phyloP scores from a whole-genome alignment of 2,797 vertebrate genomes.

The Notamacropus eugenii region DNA sequence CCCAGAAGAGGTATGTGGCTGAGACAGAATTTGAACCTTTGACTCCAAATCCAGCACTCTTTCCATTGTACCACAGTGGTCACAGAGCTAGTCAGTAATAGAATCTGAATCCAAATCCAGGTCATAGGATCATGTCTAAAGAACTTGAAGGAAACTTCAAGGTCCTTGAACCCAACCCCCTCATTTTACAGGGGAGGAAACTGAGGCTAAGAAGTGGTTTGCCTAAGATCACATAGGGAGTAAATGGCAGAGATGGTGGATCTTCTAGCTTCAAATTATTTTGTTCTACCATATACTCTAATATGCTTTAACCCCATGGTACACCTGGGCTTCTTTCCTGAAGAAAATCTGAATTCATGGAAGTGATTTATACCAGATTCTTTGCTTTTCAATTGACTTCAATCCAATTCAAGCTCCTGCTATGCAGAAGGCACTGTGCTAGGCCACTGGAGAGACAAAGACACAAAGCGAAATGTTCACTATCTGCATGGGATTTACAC shows the following conservation, averaged over 20 bases:
- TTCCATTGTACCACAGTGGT: neutral
- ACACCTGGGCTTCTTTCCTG: neutral
- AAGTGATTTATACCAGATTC: neutral
- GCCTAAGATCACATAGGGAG: slow-evolving; percentile 10
- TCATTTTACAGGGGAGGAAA: slow-evolving; percentile 19
- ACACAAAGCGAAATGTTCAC: neutral
- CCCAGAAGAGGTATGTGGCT: slow-evolving; percentile 37
- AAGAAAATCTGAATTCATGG: neutral
- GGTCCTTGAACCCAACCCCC: neutral
- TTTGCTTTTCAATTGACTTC: neutral
- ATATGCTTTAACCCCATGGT: neutral
- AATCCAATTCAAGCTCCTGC: neutral
- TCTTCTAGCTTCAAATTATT: neutral
- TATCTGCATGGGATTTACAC: neutral
- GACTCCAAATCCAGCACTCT: neutral
- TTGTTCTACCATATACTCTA: neutral
- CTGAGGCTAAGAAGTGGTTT: slow-evolving; percentile 9
- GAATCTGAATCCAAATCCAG: slow-evolving; percentile 34
- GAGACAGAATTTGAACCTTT: slow-evolving; percentile 32
- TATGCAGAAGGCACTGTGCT: neutral
- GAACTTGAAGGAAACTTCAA: slow-evolving; percentile 17
- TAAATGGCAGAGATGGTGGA: neutral
- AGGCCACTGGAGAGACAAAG: neutral
- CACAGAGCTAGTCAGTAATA: neutral
- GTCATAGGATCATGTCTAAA: slow-evolving; percentile 28